Conservation (phyloP, 1,140 invertebrate species). For the Heterodera schachtii region DNA sequence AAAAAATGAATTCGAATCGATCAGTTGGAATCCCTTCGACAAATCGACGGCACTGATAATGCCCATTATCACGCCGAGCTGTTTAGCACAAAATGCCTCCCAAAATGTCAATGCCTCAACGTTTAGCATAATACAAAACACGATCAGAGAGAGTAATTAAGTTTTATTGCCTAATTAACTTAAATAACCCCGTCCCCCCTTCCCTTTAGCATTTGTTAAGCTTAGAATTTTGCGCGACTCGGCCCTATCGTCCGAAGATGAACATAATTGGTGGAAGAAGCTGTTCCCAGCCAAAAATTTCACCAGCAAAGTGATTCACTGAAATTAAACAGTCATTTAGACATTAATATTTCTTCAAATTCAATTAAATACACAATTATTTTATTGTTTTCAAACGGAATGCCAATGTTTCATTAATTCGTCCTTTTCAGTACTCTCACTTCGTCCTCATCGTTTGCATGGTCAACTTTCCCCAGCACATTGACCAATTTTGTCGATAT, state of each 20-base stretch:
- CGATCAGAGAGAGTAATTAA: constrained; percentile 1
- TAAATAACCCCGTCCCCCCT: too few relatives aligned
- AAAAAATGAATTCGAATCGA: background rate
- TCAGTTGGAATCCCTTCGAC: background rate
- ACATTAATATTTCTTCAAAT: too few relatives aligned
- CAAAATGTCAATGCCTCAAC: background rate
- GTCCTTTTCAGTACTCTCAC: background rate
- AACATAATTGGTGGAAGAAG: background rate
- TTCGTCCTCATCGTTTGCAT: background rate
- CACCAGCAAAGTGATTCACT: background rate
- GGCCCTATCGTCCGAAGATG: background rate
- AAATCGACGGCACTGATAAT: background rate
- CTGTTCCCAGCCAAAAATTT: background rate
- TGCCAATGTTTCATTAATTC: too few relatives aligned
- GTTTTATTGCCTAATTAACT: background rate
- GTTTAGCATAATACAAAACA: background rate
- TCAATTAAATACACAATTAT: too few relatives aligned
- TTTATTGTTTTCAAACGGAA: too few relatives aligned
- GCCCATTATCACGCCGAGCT: background rate
- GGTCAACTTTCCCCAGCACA: background rate
- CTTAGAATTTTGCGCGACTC: background rate
- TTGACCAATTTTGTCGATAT: background rate
- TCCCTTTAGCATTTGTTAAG: background rate
- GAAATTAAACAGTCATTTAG: too few relatives aligned
- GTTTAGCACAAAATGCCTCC: background rate